These are phyloP conservation scores for Eudasyphora cyanicolor DNA, from an alignment of 2,888 invertebrate species.

Conservation along the genomic window DNA sequence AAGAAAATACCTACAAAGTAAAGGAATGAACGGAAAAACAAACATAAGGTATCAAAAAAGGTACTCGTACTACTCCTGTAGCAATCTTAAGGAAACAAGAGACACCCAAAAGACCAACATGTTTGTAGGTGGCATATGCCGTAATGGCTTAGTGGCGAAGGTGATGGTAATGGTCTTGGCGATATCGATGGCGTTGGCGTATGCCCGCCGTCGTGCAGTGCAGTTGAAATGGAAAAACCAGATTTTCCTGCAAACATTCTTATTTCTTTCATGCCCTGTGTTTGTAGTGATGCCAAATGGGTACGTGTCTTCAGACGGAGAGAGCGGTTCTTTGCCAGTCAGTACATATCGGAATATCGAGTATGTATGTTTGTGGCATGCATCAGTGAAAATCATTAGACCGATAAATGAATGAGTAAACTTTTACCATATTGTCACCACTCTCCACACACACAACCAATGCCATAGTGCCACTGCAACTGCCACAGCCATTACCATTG, in stretches of 20 bases:
- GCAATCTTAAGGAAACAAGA: conserved; percentile 40
- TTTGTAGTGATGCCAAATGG: neutral
- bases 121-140: conserved; percentile 51
- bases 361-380: conserved; percentile 54
- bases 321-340: conserved; percentile 29
- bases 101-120: conserved; percentile 66
- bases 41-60: conserved; percentile 30
- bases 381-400: conserved; percentile 72
- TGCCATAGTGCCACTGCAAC: conserved; percentile 24
- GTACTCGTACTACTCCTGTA: neutral
- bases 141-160: conserved; percentile 8
- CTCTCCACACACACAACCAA: conserved; percentile 36
- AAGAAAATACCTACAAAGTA: conserved; percentile 31
- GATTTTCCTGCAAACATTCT: conserved; percentile 34
- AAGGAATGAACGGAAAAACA: conserved; percentile 36
- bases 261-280: conserved; percentile 20
- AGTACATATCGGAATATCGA: too few species aligned
- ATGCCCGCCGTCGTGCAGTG: too few species aligned
- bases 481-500: conserved; percentile 31
- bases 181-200: too few species aligned
- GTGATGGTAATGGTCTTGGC: neutral
- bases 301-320: conserved; percentile 2
- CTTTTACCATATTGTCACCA: conserved; percentile 67
- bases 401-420: conserved; percentile 73
- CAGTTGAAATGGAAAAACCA: conserved; percentile 30